phyloP scores from a whole-genome alignment of 1,140 invertebrate species.

The Aphaenogaster rudis region DNA sequence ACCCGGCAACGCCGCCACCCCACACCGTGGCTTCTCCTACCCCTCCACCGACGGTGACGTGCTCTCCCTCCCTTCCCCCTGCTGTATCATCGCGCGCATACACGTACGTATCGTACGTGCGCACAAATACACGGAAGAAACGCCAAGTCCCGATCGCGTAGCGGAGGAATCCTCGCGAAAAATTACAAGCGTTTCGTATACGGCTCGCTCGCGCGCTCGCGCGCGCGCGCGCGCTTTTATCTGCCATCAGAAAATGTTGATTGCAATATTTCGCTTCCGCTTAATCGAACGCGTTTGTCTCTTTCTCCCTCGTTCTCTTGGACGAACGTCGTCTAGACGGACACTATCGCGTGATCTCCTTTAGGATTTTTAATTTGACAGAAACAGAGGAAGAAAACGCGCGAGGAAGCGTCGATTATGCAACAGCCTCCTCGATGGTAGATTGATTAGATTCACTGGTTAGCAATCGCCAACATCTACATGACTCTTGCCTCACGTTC shows the following conservation, averaged over 20 bases:
- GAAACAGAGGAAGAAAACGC: not conserved
- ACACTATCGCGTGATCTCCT: slow-evolving; percentile 50
- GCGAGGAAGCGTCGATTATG: slow-evolving; percentile 18
- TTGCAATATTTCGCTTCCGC: slow-evolving; percentile 57
- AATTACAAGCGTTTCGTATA: slow-evolving; percentile 51
- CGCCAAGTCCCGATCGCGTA: slow-evolving; percentile 1
- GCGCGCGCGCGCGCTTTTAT: slow-evolving; percentile 34
- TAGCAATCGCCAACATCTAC: slow-evolving; percentile 19
- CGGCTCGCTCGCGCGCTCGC: slow-evolving; percentile 5
- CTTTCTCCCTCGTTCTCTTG: slow-evolving; percentile 30
- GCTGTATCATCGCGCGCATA: slow-evolving; percentile 30
- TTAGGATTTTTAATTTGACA: slow-evolving; percentile 38
- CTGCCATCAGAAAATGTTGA: slow-evolving; percentile 58
- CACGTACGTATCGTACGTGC: not conserved
- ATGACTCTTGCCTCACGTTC: slow-evolving; percentile 19
- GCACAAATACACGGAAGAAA: not conserved
- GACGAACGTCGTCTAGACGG: slow-evolving; percentile 31
- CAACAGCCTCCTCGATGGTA: slow-evolving; percentile 8
- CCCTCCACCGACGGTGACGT: slow-evolving; percentile 14
- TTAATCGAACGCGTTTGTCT: slow-evolving; percentile 52
- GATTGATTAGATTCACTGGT: slow-evolving; percentile 46
- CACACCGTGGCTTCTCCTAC: slow-evolving; percentile 47
- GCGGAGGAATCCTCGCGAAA: slow-evolving; percentile 51
- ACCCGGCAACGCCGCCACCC: slow-evolving; percentile 79
- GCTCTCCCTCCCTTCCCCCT: not conserved